Evolutionary conservation across 2,797 vertebrate species (phyloP), one percentile per base, ranked within the genome.

Genomic region (Danio kyathit): DNA sequence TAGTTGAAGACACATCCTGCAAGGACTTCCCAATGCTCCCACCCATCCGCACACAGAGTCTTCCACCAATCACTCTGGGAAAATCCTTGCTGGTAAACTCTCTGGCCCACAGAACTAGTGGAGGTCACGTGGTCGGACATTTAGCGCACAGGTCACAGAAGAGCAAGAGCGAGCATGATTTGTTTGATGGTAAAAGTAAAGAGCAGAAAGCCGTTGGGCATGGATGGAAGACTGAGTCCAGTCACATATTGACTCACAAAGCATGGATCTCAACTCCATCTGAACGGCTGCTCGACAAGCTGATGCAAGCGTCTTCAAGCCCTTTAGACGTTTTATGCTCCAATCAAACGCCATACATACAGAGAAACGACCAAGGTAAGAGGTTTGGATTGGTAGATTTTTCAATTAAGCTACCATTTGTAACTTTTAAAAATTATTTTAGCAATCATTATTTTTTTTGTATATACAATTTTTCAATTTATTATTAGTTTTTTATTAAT

Each of bases 91-190:
- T 94, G 82, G 90, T 89, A 13, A 82, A 87, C 81, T 88, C 92
- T 12, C 65, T 85, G 38, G 71, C 59, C 0, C 85, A 92, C 77
- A 89, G 88, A 10, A 84, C 83, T 14, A 59, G 80, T 40, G 83
- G 88, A 44, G 89, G 83, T 60, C 87, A 86, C 2, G 87, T 84
- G 67, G 76, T 70, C 46, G 89, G 89, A 54, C 85, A 88, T 56
- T 88, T 91, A 11, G 87, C 91, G 64, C 90, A 90, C 52, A 85
- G 83, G 51, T 94, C 95, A 77, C 95, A 94, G 87, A 96, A 95
- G 81, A 94, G 94, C 81, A 93, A 87, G 81, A 95, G 94, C 43
- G 95, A 96, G 79, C 93, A 95, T 57, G 93, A 94, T 77, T 89
- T 96, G 72, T 90, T 94, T 86, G 91, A 92, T 84, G 89, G 89